These are phyloP conservation scores for Spisula solida DNA, from an alignment of 2,888 invertebrate species.

Conservation along the genomic window DNA sequence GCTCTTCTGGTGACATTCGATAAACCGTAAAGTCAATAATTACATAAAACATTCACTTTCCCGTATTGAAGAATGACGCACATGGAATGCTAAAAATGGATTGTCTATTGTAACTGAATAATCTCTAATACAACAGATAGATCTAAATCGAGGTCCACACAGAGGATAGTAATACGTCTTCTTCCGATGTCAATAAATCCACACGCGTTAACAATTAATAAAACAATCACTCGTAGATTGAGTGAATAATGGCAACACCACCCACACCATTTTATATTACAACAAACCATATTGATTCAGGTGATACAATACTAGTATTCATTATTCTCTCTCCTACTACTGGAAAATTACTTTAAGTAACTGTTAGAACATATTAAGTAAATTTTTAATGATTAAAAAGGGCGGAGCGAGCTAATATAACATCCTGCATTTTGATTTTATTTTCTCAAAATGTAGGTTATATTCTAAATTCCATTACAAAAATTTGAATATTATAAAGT, in stretches of 20 bases:
- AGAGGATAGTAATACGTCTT: background rate
- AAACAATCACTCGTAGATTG: background rate
- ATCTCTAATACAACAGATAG: background rate
- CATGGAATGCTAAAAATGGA: background rate
- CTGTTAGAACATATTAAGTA: no score
- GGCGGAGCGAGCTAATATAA: no score
- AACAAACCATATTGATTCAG: background rate
- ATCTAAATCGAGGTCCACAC: background rate
- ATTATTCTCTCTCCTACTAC: background rate
- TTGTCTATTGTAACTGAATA: background rate
- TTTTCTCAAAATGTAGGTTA: no score
- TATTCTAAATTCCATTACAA: no score
- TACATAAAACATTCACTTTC: constrained; percentile 7
- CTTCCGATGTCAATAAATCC: background rate
- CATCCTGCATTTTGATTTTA: no score
- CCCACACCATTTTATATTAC: background rate
- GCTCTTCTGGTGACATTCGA: background rate
- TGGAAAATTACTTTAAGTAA: background rate
- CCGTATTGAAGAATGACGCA: background rate
- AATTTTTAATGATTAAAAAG: no score
- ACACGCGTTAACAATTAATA: background rate
- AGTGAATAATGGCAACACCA: background rate
- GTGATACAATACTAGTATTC: background rate
- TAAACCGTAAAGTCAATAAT: background rate
- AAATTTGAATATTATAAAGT: no score